Evolutionary conservation across 2,113 vertebrate genomes (phyloP).

Genomic region (Paracanthobrama guichenoti): DNA sequence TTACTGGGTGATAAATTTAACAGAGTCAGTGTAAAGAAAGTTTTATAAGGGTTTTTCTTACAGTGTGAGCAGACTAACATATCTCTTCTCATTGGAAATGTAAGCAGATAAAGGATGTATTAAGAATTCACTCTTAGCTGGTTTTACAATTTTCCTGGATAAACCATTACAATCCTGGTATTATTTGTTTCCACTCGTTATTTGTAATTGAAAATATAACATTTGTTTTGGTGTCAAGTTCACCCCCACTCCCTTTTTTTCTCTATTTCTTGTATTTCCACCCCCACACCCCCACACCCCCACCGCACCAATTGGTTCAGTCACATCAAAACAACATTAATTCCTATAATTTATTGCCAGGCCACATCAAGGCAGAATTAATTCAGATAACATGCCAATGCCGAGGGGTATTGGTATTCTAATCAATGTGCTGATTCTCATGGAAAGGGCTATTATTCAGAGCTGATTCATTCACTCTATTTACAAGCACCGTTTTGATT

Average conservation of each 20-base stretch:
- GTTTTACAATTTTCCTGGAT: conserved; percentile 17
- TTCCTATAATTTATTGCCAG: conserved; percentile 66
- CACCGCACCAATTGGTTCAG: conserved; percentile 62
- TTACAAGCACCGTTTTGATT: conserved; percentile 58
- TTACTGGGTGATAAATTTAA: conserved; percentile 79
- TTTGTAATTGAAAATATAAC: conserved; percentile 51
- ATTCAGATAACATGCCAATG: conserved; percentile 40
- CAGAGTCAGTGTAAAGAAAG: conserved; percentile 64
- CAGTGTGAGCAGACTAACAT: conserved; percentile 46
- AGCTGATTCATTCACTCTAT: conserved; percentile 52
- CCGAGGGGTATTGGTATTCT: conserved; percentile 70
- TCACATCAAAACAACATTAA: conserved; percentile 68
- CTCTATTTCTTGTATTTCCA: too few species aligned
- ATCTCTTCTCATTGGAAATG: conserved; percentile 44
- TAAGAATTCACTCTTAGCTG: conserved; percentile 29
- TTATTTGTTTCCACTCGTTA: conserved; percentile 41
- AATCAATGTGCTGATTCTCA: conserved; percentile 73
- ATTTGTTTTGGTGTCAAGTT: conserved; percentile 47
- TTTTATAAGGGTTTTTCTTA: conserved; percentile 64
- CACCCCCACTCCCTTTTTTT: conserved; percentile 20
- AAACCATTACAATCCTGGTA: conserved; percentile 28
- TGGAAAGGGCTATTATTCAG: conserved; percentile 65
- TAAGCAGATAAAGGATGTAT: conserved; percentile 50
- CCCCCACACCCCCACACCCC: too few species aligned
- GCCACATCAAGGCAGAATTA: conserved; percentile 54